A percentile compares a stretch with the other conserved stretches of the same genome.
phyloP scores from a whole-genome alignment of 2,888 invertebrate genomes.

The Caenorhabditis sp. region DNA sequence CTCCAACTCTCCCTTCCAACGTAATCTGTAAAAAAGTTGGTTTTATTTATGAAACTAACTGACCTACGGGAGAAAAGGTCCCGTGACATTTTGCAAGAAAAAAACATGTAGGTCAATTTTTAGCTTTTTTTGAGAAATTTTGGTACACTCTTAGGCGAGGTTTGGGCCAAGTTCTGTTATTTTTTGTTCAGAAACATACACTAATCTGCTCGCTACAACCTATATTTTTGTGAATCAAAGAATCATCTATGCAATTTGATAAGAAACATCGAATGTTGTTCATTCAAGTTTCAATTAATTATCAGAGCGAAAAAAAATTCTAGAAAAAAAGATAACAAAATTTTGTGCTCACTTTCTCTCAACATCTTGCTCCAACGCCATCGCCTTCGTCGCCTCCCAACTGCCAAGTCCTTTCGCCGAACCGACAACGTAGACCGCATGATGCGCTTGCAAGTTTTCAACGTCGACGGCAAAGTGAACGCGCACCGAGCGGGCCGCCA shows the following conservation, averaged over 20 bases:
- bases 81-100: too few relatives aligned
- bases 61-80: neutral
- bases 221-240: neutral
- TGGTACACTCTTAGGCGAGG: too few relatives aligned
- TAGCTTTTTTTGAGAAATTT: too few relatives aligned
- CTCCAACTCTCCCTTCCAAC: constrained; percentile 57
- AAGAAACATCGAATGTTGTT: neutral
- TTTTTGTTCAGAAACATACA: too few relatives aligned
- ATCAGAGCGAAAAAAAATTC: too few relatives aligned
- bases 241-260: neutral
- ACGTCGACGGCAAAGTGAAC: constrained; percentile 65
- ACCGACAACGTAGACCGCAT: constrained; percentile 64
- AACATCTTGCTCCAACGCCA: constrained; percentile 48
- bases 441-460: constrained; percentile 45
- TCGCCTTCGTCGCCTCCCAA: constrained; percentile 60
- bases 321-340: neutral
- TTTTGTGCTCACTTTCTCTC: constrained; percentile 19
- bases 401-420: constrained; percentile 54
- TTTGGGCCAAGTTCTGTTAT: too few relatives aligned
- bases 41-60: neutral
- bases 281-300: neutral
- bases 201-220: neutral
- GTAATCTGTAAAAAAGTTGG: constrained; percentile 27
- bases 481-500: constrained; percentile 38
- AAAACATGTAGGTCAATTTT: too few relatives aligned